Percentiles rank a stretch among this genome's conserved stretches.
phyloP scores from a whole-genome alignment of 1,140 invertebrate genomes.

The Lasioglossum baleicum region DNA sequence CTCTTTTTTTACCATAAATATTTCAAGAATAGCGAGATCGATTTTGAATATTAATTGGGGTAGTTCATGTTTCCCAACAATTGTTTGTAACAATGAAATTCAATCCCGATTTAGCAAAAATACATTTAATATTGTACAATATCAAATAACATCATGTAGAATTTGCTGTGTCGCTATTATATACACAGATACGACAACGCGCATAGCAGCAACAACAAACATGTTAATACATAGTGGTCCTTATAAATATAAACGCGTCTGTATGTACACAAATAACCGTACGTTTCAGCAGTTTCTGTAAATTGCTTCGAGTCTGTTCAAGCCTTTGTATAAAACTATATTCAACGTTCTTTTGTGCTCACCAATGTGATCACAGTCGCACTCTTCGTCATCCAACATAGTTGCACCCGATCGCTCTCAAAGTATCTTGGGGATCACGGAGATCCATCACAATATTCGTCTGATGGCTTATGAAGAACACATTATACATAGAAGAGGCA shows the following conservation, averaged over 20 bases:
- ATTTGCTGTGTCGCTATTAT: background rate
- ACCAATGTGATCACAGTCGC: background rate
- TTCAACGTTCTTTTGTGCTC: background rate
- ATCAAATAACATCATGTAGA: slow-evolving; percentile 4
- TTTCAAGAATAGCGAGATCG: too few species aligned
- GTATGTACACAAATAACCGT: background rate
- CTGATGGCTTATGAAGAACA: slow-evolving; percentile 13
- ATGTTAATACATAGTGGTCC: background rate
- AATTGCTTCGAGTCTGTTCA: background rate
- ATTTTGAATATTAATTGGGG: too few species aligned
- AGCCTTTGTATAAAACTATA: background rate
- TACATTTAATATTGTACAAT: background rate
- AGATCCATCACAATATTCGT: background rate
- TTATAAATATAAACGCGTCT: background rate
- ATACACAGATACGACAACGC: background rate
- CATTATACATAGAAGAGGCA: background rate
- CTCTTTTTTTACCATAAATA: too few species aligned
- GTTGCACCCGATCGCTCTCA: background rate
- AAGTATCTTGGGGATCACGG: background rate
- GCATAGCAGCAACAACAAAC: background rate
- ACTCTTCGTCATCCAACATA: background rate
- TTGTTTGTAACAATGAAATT: too few species aligned
- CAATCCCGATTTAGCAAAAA: background rate
- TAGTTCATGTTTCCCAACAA: too few species aligned
- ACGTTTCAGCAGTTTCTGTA: background rate